Percentiles rank a stretch among this genome's conserved stretches.
Conservation (phyloP, 2,797 vertebrate genomes). For the Chaunax sp. region DNA sequence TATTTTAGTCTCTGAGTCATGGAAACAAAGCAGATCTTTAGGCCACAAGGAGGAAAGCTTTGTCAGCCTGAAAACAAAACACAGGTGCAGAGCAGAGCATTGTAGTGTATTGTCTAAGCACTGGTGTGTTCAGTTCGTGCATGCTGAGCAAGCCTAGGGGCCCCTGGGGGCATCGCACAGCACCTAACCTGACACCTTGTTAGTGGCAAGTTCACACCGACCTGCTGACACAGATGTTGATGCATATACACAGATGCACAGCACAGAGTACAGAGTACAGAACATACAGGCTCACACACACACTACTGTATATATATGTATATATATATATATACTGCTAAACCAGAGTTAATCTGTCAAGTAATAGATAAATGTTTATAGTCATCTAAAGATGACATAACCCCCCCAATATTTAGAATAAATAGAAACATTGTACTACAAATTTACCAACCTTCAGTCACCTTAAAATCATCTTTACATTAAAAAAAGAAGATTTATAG, state of each 20-base stretch:
- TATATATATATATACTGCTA: background rate
- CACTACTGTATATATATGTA: background rate
- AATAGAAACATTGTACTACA: no score
- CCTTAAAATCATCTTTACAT: no score
- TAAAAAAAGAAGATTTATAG: no score
- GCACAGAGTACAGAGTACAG: slow-evolving; percentile 1
- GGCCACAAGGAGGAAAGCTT: slow-evolving; percentile 55
- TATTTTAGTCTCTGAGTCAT: slow-evolving; percentile 73
- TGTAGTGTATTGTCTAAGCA: slow-evolving; percentile 59
- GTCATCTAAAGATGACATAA: no score
- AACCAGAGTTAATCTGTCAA: no score
- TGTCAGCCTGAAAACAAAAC: slow-evolving; percentile 70
- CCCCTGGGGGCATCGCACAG: slow-evolving; percentile 14
- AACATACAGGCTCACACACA: background rate
- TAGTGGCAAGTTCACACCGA: slow-evolving; percentile 38
- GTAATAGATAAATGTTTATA: no score
- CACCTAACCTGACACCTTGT: slow-evolving; percentile 42
- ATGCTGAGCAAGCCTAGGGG: slow-evolving; percentile 21
- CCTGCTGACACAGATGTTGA: slow-evolving; percentile 40
- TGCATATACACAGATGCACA: slow-evolving; percentile 33
- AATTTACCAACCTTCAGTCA: no score
- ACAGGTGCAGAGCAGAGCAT: slow-evolving; percentile 70
- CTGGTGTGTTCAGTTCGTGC: slow-evolving; percentile 8
- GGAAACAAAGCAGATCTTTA: slow-evolving; percentile 64
- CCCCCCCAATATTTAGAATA: no score